Evolutionary conservation across 2,113 vertebrate species (phyloP), one percentile per base, ranked within the genome.

Genomic region (Trogon melanurus): DNA sequence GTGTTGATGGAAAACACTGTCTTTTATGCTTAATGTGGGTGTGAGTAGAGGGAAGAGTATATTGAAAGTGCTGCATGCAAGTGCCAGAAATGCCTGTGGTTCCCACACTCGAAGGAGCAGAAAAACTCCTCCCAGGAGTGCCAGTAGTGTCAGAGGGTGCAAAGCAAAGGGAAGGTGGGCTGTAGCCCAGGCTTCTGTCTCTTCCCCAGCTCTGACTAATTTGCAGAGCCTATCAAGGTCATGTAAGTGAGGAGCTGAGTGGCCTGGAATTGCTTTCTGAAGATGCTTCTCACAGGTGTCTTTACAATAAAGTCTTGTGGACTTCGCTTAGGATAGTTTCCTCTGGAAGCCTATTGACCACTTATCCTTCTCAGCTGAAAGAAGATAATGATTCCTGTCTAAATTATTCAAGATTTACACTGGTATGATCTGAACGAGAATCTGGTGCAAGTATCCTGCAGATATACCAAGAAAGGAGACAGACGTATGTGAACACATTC

Each of bases 1-100:
- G 69, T 88, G 85, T 87, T 96, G 92, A 89, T 87, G 83, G 90
- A 96, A 96, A 93, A 93, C 82, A 88, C 50, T 93, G 85, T 96
- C 81, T 90, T 95, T 81, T 85, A 69, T 81, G 65, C 83, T 83
- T 88, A 88, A 88, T 87, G 83, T 91, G 88, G 85, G 84, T 95
- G 76, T 93, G 86, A 92, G 73, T 50, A 67, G 79, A 90, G 75
- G 48, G 60, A 60, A 94, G 79, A 95, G 44, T 86, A 85, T 90
- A 88, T 45, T 73, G 79, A 67, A 86, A 88, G 69, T 70, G 81
- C 79, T 92, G 50, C 75, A 41, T 78, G 34, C 44, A 50, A 93
- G 64, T 45, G 75, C 88, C 93, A 95, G 92, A 88, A 92, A 81
- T 92, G 90, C 60, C 71, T 96, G 85, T 92, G 92, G 92, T 96